Conservation (phyloP, 2,797 vertebrate genomes). For the Melanotaenia pygmaea region DNA sequence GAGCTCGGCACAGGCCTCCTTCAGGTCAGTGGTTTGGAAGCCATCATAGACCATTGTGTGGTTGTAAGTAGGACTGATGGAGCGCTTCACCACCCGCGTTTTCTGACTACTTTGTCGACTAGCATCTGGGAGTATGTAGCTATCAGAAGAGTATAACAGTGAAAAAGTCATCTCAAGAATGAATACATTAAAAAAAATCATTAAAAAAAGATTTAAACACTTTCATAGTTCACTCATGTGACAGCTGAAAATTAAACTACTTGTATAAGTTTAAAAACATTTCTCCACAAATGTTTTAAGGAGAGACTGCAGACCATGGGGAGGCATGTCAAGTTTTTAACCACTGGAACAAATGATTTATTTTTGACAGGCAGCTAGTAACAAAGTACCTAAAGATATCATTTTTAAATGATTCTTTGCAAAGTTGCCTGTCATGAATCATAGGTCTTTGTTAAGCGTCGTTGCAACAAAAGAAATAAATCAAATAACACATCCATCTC, state of each 20-base stretch:
- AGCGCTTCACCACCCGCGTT: slow-evolving; percentile 87
- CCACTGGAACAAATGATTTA: neutral
- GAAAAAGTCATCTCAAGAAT: neutral
- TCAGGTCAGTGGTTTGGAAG: slow-evolving; percentile 88
- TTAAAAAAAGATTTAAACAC: neutral
- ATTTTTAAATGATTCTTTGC: neutral
- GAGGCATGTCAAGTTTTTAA: neutral
- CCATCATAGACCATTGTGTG: slow-evolving; percentile 99
- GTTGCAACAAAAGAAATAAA: neutral
- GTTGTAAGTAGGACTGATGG: slow-evolving; percentile 91
- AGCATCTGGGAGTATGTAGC: slow-evolving; percentile 93
- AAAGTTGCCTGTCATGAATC: neutral
- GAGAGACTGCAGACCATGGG: neutral
- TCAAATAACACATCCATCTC: neutral
- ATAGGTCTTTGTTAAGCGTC: neutral
- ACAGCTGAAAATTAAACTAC: too few relatives aligned
- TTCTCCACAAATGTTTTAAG: neutral
- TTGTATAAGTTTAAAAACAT: neutral
- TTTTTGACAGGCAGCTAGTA: neutral
- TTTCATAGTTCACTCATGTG: neutral
- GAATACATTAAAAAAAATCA: neutral
- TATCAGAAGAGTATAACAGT: slow-evolving; percentile 49
- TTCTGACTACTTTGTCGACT: slow-evolving; percentile 90
- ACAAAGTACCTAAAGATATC: neutral
- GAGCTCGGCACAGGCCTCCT: slow-evolving; percentile 92